Percentiles rank a stretch among this genome's conserved stretches.
Conservation (phyloP, 2,888 invertebrate genomes). For the Chouioia cunea region DNA sequence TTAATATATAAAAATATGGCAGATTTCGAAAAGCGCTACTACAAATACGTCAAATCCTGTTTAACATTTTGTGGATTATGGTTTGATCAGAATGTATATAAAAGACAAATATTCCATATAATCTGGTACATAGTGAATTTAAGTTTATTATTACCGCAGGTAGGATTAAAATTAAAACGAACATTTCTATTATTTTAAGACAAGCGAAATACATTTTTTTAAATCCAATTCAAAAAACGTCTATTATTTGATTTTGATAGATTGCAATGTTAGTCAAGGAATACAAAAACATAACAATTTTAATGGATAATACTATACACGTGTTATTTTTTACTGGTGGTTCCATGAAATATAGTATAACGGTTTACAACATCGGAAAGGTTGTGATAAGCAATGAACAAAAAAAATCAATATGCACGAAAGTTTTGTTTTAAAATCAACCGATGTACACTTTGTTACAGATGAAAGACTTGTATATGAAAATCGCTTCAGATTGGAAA, state of each 20-base stretch:
- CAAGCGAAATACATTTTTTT: not conserved
- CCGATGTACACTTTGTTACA: not conserved
- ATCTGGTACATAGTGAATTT: not conserved
- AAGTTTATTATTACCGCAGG: not conserved
- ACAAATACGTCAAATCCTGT: not conserved
- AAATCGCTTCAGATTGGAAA: conserved; percentile 8
- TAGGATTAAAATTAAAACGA: not conserved
- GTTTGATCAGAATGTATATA: not conserved
- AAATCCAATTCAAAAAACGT: not conserved
- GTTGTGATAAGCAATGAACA: not conserved
- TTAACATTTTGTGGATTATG: not conserved
- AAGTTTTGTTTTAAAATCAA: not conserved
- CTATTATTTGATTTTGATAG: not conserved
- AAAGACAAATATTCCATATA: not conserved
- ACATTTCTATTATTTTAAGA: not conserved
- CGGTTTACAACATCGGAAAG: not conserved
- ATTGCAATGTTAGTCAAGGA: not conserved
- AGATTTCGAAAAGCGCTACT: conserved; percentile 3
- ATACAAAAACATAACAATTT: not conserved
- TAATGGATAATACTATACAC: not conserved
- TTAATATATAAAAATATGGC: not conserved
- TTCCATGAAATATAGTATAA: not conserved
- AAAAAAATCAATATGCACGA: not conserved
- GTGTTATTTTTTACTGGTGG: not conserved
- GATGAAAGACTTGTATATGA: not conserved